These are phyloP conservation scores for Labroides dimidiatus DNA, from an alignment of 2,797 vertebrate species.

Conservation along the genomic window DNA sequence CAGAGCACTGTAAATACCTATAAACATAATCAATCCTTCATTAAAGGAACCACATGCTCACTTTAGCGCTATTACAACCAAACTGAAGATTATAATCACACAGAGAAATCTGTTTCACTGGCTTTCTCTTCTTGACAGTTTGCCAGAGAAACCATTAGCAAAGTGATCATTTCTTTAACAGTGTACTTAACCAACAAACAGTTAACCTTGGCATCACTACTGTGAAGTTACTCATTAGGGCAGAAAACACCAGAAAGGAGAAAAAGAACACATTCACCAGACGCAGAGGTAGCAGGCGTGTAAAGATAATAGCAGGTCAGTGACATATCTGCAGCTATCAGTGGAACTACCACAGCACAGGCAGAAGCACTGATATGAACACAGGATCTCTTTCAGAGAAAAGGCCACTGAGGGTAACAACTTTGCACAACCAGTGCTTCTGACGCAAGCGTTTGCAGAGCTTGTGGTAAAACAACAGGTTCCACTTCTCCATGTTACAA, in stretches of 20 bases:
- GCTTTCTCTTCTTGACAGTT: neutral
- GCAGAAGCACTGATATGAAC: conserved; percentile 5
- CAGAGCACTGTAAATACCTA: conserved; percentile 21
- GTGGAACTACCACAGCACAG: conserved; percentile 2
- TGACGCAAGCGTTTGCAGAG: neutral
- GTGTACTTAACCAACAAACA: neutral
- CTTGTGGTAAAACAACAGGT: neutral
- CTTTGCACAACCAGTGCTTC: neutral
- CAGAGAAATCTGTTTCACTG: neutral
- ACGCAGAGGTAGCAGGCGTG: neutral
- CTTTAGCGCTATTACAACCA: neutral
- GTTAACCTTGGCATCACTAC: neutral
- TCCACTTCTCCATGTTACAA: neutral
- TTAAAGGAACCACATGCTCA: no score
- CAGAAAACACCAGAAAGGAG: conserved; percentile 8
- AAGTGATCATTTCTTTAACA: neutral
- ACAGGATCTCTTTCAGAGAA: conserved; percentile 13
- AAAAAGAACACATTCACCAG: neutral
- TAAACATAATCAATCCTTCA: conserved; percentile 15
- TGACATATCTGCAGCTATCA: conserved; percentile 15
- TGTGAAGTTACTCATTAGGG: neutral
- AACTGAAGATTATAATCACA: neutral
- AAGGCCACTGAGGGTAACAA: neutral
- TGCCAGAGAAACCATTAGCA: neutral
- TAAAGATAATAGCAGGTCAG: conserved; percentile 16